Percentiles rank a stretch among this genome's conserved stretches.
phyloP scores from a whole-genome alignment of 2,888 invertebrate genomes.

The Agrenia bidenticulata region DNA sequence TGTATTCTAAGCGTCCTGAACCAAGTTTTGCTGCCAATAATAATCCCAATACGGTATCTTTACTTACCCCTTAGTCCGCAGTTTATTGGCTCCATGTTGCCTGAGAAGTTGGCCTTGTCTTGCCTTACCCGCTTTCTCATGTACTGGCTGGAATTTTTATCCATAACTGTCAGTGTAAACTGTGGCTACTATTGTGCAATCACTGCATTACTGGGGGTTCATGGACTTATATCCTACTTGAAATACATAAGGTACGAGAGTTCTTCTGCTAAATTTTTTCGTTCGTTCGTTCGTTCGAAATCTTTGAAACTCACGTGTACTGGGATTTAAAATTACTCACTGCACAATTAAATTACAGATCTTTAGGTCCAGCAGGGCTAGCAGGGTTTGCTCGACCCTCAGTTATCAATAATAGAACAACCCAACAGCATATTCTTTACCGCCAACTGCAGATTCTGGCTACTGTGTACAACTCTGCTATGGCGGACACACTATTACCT shows the following conservation, averaged over 20 bases:
- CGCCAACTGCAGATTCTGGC: neutral
- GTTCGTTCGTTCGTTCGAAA: no score
- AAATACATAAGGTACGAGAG: neutral
- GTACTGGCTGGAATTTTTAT: neutral
- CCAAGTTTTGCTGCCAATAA: no score
- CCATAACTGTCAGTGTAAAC: neutral
- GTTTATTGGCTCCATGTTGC: neutral
- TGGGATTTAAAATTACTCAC: neutral
- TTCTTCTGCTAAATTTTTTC: neutral
- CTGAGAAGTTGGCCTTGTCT: neutral
- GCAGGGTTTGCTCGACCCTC: neutral
- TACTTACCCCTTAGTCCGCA: neutral
- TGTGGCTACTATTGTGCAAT: neutral
- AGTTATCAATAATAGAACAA: neutral
- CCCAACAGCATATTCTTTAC: neutral
- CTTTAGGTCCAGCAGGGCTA: neutral
- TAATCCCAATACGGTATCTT: neutral
- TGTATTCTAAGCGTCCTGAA: no score
- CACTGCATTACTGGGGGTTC: neutral
- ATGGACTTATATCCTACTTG: neutral
- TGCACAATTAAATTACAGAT: neutral
- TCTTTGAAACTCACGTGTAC: no score
- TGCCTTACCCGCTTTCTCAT: neutral
- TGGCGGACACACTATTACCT: neutral
- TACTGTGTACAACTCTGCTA: neutral